phyloP scores from a whole-genome alignment of 2,797 vertebrate species.

The Pagetopsis macropterus region DNA sequence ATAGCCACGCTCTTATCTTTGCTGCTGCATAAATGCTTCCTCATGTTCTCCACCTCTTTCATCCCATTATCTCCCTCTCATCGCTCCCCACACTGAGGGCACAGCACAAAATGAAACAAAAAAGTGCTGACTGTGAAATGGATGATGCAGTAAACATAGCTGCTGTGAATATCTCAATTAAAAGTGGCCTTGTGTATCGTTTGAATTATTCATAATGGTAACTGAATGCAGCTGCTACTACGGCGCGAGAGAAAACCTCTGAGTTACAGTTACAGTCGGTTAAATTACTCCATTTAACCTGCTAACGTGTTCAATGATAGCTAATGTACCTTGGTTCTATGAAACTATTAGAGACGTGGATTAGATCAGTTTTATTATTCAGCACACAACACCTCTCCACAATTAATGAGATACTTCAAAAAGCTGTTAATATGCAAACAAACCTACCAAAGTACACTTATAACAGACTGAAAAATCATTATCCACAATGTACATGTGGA shows the following conservation, averaged over 20 bases:
- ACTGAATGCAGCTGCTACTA: conserved; percentile 68
- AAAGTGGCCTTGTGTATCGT: conserved; percentile 73
- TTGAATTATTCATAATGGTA: conserved; percentile 79
- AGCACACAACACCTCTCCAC: conserved; percentile 6
- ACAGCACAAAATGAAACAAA: conserved; percentile 49
- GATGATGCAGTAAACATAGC: conserved; percentile 75
- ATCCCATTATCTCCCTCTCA: conserved; percentile 61
- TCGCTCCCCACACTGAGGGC: conserved; percentile 48
- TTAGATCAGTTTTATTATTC: conserved; percentile 30
- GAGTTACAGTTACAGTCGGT: conserved; percentile 63
- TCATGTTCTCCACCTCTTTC: conserved; percentile 66
- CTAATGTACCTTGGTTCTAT: conserved; percentile 42
- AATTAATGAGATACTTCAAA: conserved; percentile 33
- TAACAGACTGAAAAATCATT: conserved; percentile 22
- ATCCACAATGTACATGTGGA: neutral
- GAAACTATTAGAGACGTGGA: conserved; percentile 28
- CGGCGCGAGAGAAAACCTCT: conserved; percentile 30
- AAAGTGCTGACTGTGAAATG: conserved; percentile 78
- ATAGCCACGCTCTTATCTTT: conserved; percentile 37
- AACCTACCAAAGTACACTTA: conserved; percentile 6
- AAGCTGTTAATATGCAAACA: conserved; percentile 20
- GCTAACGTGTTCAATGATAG: conserved; percentile 55
- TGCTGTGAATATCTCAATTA: conserved; percentile 80
- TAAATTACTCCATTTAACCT: conserved; percentile 55
- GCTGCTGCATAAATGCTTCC: conserved; percentile 65